Percentiles rank a stretch among this genome's conserved stretches.
phyloP scores from a whole-genome alignment of 2,888 invertebrate species.

The Actias luna region DNA sequence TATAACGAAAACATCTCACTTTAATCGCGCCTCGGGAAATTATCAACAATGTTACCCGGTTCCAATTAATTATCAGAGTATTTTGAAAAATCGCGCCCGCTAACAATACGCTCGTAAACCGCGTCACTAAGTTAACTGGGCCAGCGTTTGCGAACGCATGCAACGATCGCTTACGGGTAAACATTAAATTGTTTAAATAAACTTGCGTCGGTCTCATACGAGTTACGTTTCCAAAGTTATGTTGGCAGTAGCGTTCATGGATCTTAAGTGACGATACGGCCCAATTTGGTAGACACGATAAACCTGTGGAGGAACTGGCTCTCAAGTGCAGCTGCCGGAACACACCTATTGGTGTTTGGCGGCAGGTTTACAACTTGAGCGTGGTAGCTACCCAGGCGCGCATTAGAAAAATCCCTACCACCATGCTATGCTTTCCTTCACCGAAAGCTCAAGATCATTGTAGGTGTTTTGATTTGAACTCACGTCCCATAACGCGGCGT shows the following conservation, averaged over 20 bases:
- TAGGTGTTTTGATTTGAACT: no score
- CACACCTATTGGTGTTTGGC: no score
- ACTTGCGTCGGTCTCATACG: neutral
- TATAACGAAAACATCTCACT: neutral
- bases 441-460: no score
- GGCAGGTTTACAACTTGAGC: no score
- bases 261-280: no score
- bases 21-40: neutral
- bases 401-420: no score
- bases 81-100: slow-evolving; percentile 43
- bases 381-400: no score
- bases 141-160: slow-evolving; percentile 28
- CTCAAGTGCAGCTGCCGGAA: no score
- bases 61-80: slow-evolving; percentile 32
- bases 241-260: neutral
- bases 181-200: neutral
- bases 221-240: neutral
- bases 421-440: no score
- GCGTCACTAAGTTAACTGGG: slow-evolving; percentile 33
- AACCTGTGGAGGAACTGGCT: no score
- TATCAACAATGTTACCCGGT: slow-evolving; percentile 23
- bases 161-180: neutral
- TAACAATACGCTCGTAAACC: slow-evolving; percentile 48
- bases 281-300: no score
- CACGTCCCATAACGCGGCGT: no score